Evolutionary conservation across 2,888 invertebrate genomes (phyloP).

Genomic region (Macropis europaea): DNA sequence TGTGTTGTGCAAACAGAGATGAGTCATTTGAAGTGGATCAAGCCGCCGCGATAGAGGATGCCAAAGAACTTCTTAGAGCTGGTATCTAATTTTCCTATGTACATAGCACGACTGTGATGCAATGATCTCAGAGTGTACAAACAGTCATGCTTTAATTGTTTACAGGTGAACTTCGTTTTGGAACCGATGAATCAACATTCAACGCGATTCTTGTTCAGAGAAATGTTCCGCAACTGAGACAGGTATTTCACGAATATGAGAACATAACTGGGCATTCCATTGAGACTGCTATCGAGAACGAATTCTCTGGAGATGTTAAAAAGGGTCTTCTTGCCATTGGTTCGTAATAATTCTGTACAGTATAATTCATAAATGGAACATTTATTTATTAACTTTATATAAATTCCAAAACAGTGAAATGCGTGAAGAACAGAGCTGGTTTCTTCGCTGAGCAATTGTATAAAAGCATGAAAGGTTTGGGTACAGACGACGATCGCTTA

Average conservation of each 20-base stretch:
- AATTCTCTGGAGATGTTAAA: constrained; percentile 92
- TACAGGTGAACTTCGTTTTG: constrained; percentile 83
- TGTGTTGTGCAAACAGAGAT: constrained; percentile 90
- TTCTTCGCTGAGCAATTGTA: constrained; percentile 94
- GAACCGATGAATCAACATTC: constrained; percentile 93
- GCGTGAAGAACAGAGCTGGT: constrained; percentile 88
- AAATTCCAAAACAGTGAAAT: constrained; percentile 82
- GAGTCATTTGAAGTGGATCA: constrained; percentile 89
- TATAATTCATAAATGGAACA: background rate
- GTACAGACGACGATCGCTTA: constrained; percentile 92
- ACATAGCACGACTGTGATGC: background rate
- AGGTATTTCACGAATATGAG: constrained; percentile 86
- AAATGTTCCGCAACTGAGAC: constrained; percentile 84
- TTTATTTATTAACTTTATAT: background rate
- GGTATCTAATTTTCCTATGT: constrained; percentile 82
- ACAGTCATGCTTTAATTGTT: background rate
- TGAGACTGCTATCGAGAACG: constrained; percentile 89
- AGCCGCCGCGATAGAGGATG: constrained; percentile 88
- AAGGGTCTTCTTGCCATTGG: constrained; percentile 90
- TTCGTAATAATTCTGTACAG: constrained; percentile 64
- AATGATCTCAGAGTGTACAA: background rate
- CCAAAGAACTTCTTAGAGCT: constrained; percentile 88
- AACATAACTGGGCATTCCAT: constrained; percentile 89
- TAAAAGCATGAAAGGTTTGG: constrained; percentile 93
- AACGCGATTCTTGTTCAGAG: constrained; percentile 91